Percentiles rank a stretch among this genome's conserved stretches.
These are phyloP conservation scores for Oscheius myriophilus DNA, from an alignment of 2,888 invertebrate genomes.

Conservation along the genomic window DNA sequence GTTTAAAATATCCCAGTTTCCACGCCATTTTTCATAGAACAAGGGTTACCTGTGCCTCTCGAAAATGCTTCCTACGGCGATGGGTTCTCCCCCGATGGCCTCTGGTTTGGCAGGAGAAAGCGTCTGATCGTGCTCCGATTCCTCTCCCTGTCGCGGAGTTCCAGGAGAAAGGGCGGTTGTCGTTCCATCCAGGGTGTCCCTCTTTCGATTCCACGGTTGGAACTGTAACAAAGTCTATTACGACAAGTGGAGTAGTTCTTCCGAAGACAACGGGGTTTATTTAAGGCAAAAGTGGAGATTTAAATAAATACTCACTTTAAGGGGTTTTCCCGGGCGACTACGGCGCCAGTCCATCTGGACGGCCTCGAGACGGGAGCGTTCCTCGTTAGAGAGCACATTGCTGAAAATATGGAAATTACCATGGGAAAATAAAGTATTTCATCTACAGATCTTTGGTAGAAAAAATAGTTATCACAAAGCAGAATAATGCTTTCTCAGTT, in stretches of 20 bases:
- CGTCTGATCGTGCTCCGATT: not conserved
- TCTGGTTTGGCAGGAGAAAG: not conserved
- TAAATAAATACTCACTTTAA: not conserved
- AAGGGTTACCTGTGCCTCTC: constrained; percentile 21
- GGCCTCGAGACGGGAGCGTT: constrained; percentile 66
- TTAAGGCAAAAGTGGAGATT: too few relatives aligned
- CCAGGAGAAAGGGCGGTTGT: not conserved
- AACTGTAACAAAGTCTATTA: constrained; percentile 3
- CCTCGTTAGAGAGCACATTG: constrained; percentile 64
- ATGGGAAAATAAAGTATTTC: not conserved
- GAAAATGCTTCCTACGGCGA: constrained; percentile 6
- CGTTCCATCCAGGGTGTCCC: constrained; percentile 8
- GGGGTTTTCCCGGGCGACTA: constrained; percentile 54
- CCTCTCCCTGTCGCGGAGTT: not conserved
- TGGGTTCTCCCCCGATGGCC: not conserved
- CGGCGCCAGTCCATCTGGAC: constrained; percentile 69
- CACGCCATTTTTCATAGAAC: not conserved
- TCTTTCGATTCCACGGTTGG: constrained; percentile 28
- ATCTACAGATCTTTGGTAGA: not conserved
- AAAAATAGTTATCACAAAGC: constrained; percentile 7
- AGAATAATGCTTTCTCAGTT: too few relatives aligned
- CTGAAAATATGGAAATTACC: constrained; percentile 43
- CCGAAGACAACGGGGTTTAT: not conserved
- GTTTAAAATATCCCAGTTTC: too few relatives aligned
- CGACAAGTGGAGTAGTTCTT: not conserved